Evolutionary conservation across 1,140 invertebrate species (phyloP), one percentile per base, ranked within the genome.

Genomic region (Drosophila fuyamai): DNA sequence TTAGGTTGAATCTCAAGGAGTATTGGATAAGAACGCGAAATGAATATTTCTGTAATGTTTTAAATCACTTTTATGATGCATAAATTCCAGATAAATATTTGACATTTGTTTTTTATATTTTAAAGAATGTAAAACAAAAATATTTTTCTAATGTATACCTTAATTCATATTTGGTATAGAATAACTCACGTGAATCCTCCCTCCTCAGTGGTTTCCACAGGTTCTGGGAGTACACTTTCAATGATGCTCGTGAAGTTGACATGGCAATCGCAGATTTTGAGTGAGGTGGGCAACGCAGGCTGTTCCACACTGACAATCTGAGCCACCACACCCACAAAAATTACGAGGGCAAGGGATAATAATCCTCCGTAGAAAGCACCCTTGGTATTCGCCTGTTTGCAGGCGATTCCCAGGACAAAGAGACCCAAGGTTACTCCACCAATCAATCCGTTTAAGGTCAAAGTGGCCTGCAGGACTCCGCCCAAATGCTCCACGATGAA

Each of bases 401-500:
- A 95, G 82, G 97, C 97, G 95, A 98, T 97, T 51, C 97, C 97
- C 23, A 98, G 91, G 0, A 96, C 96, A 90, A 98, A 98, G 4
- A 98, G 92, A 1, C 97, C 97, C 4, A 98, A 92, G 1, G 97
- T 95, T 0, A 98, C 96, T 14, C 97, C 97, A 4, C 97, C 97
- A 3, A 98, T 96, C 82, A 98, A 96, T 0, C 97, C 97, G 88
- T 98, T 98, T 53, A 98, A 96, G 6, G 96, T 97, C 0, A 98
- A 91, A 0, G 97, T 97, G 0, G 97, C 96, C 93, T 98, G 96
- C 36, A 98, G 93, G 10, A 98, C 95, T 13, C 96, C 95, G 0
- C 97, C 97, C 23, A 97, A 92, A 76, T 95, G 94, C 82, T 97
- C 96, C 0, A 97, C 96, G 0, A 97, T 92, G 83, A 97, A 98